Conservation (phyloP, 2,797 vertebrate genomes). For the Gambelia wislizenii region DNA sequence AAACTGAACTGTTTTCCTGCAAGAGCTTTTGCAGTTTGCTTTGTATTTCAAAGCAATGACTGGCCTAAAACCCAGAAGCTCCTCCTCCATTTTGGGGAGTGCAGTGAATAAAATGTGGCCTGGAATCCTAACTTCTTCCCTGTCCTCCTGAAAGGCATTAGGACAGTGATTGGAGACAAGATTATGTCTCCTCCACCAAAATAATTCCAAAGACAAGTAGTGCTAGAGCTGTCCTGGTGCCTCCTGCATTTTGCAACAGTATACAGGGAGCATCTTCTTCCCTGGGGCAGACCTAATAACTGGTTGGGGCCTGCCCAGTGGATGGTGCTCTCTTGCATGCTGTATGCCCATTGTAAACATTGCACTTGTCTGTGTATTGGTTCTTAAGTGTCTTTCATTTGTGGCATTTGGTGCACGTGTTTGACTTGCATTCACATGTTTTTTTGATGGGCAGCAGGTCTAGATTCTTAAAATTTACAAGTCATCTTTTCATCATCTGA, state of each 20-base stretch:
- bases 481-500: background rate
- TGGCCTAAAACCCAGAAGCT: background rate
- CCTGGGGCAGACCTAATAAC: background rate
- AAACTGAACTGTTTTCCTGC: background rate
- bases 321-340: background rate
- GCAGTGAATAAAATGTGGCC: background rate
- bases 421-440: background rate
- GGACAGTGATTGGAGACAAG: background rate
- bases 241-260: background rate
- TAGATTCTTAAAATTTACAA: background rate
- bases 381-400: background rate
- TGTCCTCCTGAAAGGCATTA: background rate
- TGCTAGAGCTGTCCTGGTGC: background rate
- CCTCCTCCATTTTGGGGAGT: background rate
- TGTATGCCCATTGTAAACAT: background rate
- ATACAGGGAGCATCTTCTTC: background rate
- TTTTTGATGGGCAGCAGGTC: background rate
- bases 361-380: background rate
- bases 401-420: too few relatives aligned
- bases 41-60: background rate
- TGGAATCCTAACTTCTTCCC: background rate
- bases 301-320: constrained; percentile 1
- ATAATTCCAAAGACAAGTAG: background rate
- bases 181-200: background rate
- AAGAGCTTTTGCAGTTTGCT: background rate